phyloP scores from a whole-genome alignment of 2,797 vertebrate species.

The Gambelia wislizenii region DNA sequence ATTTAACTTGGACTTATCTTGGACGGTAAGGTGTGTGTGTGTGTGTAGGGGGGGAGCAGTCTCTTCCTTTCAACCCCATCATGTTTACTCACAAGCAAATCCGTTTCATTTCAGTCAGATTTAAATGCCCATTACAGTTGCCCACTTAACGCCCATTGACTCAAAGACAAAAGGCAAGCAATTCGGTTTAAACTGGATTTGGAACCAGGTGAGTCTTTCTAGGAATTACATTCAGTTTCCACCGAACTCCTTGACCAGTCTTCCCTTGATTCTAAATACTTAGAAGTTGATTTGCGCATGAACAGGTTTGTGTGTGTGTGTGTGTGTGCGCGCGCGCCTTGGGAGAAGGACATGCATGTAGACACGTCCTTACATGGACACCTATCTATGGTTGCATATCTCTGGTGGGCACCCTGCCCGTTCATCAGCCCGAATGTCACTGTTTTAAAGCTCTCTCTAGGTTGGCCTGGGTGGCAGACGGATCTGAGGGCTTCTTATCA shows the following conservation, averaged over 20 bases:
- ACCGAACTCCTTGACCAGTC: neutral
- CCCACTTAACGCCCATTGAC: no score
- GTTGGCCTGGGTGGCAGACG: constrained; percentile 34
- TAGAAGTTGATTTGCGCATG: neutral
- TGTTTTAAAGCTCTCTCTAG: constrained; percentile 63
- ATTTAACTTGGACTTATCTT: neutral
- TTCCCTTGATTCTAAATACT: no score
- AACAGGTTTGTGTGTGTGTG: no score
- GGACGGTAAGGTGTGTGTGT: neutral
- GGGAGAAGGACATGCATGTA: neutral
- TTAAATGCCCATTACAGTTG: neutral
- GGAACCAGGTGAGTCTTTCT: neutral
- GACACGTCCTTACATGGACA: neutral
- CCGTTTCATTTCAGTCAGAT: neutral
- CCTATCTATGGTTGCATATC: neutral
- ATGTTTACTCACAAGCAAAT: neutral
- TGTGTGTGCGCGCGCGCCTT: neutral
- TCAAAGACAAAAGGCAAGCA: neutral
- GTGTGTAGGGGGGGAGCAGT: neutral
- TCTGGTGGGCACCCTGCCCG: constrained; percentile 25
- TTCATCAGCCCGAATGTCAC: constrained; percentile 69
- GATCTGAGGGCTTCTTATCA: neutral
- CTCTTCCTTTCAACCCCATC: neutral
- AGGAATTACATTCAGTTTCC: neutral
- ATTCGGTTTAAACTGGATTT: neutral